Base-by-base conservation (phyloP, 1,140 invertebrate species). In the Ganaspis sp. region DNA sequence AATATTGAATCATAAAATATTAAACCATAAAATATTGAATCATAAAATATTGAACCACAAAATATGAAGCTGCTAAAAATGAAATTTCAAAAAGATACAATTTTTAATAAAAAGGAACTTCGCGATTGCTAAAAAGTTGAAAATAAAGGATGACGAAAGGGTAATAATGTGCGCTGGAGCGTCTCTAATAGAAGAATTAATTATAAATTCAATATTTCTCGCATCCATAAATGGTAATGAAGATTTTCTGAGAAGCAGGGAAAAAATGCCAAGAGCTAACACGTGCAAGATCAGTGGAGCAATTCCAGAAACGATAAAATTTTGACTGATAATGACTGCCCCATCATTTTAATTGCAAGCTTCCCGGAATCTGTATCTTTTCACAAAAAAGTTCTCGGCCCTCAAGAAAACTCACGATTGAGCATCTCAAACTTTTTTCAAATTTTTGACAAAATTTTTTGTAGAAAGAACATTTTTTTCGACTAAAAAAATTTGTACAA, bases 341-440 rank as follows among this genome's bases (percentile, higher is more conserved):
- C 54, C 58, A 64, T 29, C 12, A 64, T 29, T 64, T 64, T 64
- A 64, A 64, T 64, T 64, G 23, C 58, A 64, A 64, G 26, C 23
- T 64, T 64, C 58, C 1, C 0, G 26, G 58, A 64, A 64, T 29
- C 26, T 3, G 45, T 15, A n/a, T 45, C 2, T 17, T 49, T 49
- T 49, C 45, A n/a, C 12, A n/a, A 49, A 49, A 49, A 49, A n/a
- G n/a, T n/a, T n/a, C n/a, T 49, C 4, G 15, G 17, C 17, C 1
- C 1, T 40, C 38, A 12, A 40, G 9, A 45, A 45, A 45, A 4
- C 1, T 15, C 15, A n/a, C n/a, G n/a, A n/a, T n/a, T n/a, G n/a
- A n/a, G n/a, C n/a, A n/a, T n/a, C n/a, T n/a, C n/a, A n/a, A n/a
- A n/a, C n/a, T n/a, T n/a, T n/a, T n/a, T n/a, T n/a, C n/a, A n/a